Percentiles rank a stretch among this genome's conserved stretches.
phyloP scores from a whole-genome alignment of 2,888 invertebrate species.

The Luperina nickerlii region DNA sequence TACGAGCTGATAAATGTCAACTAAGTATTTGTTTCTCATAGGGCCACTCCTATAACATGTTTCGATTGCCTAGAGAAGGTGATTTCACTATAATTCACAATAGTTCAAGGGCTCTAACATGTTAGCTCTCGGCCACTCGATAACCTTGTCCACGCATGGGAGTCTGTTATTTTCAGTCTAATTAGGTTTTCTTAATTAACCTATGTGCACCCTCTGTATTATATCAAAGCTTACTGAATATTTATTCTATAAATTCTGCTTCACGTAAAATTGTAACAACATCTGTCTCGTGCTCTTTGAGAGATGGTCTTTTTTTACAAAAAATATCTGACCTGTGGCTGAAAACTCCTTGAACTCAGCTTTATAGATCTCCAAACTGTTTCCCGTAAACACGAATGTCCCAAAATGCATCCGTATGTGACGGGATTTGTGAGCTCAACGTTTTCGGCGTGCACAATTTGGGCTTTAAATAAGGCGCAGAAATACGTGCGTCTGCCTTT shows the following conservation, averaged over 20 bases:
- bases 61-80: conserved; percentile 30
- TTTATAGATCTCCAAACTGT: neutral
- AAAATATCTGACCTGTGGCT: neutral
- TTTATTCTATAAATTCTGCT: neutral
- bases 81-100: conserved; percentile 5
- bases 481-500: neutral
- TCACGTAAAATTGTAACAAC: too few relatives aligned
- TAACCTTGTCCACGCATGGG: conserved; percentile 37
- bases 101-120: conserved; percentile 48
- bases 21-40: conserved; percentile 1
- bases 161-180: conserved; percentile 19
- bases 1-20: neutral
- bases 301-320: neutral
- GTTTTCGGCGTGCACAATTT: conserved; percentile 9
- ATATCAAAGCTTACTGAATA: neutral
- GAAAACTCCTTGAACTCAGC: neutral
- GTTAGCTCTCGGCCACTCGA: conserved; percentile 9
- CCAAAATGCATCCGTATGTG: neutral
- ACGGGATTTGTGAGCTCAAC: neutral
- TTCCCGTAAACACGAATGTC: neutral
- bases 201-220: too few relatives aligned
- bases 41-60: conserved; percentile 46
- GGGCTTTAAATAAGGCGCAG: neutral
- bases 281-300: neutral
- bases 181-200: conserved; percentile 28